Conservation (phyloP, 2,888 invertebrate genomes). For the Theristus sp. region DNA sequence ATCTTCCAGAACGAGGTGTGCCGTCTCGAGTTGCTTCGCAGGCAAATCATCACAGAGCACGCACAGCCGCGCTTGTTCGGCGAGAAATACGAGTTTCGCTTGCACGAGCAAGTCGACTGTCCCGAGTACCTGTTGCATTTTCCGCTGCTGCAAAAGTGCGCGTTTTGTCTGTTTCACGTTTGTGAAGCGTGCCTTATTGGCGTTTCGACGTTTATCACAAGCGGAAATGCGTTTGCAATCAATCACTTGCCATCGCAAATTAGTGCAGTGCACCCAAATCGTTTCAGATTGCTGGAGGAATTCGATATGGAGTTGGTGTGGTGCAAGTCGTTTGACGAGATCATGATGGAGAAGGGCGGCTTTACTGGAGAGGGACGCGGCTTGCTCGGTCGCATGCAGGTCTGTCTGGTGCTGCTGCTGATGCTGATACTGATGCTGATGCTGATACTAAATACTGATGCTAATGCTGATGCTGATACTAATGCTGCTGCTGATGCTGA, state of each 20-base stretch:
- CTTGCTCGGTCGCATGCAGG: conserved; percentile 15
- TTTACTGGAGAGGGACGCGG: conserved; percentile 4
- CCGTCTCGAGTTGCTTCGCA: conserved; percentile 32
- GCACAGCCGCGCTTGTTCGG: conserved; percentile 59
- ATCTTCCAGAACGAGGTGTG: conserved; percentile 35
- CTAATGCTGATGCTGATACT: no score
- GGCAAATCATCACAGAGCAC: conserved; percentile 14
- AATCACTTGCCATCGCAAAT: background rate
- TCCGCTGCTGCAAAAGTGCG: conserved; percentile 36
- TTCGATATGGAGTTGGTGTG: conserved; percentile 23
- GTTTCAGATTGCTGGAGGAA: conserved; percentile 20
- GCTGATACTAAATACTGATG: no score
- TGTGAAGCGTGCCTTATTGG: background rate
- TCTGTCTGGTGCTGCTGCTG: background rate
- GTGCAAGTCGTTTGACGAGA: conserved; percentile 18
- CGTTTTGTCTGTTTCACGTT: background rate
- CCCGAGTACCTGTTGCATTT: conserved; percentile 94
- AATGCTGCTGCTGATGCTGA: no score
- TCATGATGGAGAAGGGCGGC: conserved; percentile 11
- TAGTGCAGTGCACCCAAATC: background rate
- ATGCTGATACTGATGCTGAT: no score
- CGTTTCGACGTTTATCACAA: background rate
- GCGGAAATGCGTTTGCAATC: background rate
- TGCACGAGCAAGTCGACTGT: conserved; percentile 80
- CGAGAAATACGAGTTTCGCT: conserved; percentile 77